Base-by-base conservation (phyloP, 92 coral and sea anemone species). In the Heteractis magnifica region DNA sequence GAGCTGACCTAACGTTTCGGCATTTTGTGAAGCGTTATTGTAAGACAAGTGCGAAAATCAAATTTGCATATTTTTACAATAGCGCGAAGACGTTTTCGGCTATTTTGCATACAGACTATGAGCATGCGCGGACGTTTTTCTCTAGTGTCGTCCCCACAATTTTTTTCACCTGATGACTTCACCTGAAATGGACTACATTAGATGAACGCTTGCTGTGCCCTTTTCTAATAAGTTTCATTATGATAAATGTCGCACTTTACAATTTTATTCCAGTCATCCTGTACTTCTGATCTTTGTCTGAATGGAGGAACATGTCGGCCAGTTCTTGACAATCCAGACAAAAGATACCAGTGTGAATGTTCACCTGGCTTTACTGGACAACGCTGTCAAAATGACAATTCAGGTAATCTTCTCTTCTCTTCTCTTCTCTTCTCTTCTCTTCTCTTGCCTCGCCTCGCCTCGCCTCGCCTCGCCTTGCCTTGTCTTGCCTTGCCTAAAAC, bases 241-340 rank as follows among this genome's bases (percentile, higher is more conserved):
- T 64, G 13, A 16, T 49, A 2, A 13, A 23, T 14, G 51, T 58
- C 5, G 8, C 16, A 58, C 16, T 58, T 58, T 58, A 58, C 64
- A 58, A 10, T 76, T 41, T 79, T 58, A 4, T 73, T 56, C 56
- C 70, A 91, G 94, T 58, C 77, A 5, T 89, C 94, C 2, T 91
- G 94, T 64, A 51, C 65, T 15, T 5, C 65, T 51, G 52, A 18
- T 18, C 88, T 50, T 8, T 91, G 94, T 51, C 81, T 77, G 53
- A 82, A 91, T 72, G 94, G 92, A 4, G 94, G 90, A 5, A 88
- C 90, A 3, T 91, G 94, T 52, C 79, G 77, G n/a, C 83, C 75
- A 15, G 81, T 53, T 8, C 41, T 82, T 2, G 74, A 79, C 41
- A 56, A 76, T 34, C 51, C 72, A 18, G 23, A 18, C 10, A 44